Evolutionary conservation across 2,113 vertebrate genomes (phyloP), one percentile per base, ranked within the genome.

Genomic region (Synodontis membranacea): DNA sequence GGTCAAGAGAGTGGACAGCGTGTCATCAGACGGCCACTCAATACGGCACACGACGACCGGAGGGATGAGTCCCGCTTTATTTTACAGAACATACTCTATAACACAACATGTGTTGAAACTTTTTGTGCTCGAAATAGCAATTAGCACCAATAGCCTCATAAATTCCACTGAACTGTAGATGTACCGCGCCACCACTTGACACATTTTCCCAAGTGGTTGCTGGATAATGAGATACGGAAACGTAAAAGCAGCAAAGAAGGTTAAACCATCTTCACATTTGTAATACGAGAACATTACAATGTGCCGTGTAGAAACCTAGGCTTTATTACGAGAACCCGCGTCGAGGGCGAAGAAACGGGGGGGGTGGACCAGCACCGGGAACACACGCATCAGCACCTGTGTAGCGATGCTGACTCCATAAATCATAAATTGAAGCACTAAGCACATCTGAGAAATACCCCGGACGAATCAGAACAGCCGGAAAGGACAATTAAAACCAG

Each of bases 341-440:
- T n/a, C 1, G 14, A 31, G 4, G 76, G 14, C 4, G 50, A 52
- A 31, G 28, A 48, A 44, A 0, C 4, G 54, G 7, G 15, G 14
- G 64, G 23, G 60, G 60, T 11, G 10, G 31, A 66, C 68, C 54
- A 66, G 62, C 72, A 70, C 56, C 14, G 62, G 46, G 70, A 79
- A 79, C 84, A 44, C 72, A 48, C 3, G 85, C 48, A 72, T 86
- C 85, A 86, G 78, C 85, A 86, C 39, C 85, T 82, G 64, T n/a
- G 39, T n/a, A 72, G 50, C 66, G 5, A 54, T 48, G 79, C 85
- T 86, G 85, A 86, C 64, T 81, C 48, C 1, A 44, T 68, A 58
- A 31, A 86, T 46, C 76, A n/a, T 46, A 48, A 68, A 68, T 42
- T 14, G n/a, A 48, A 28, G 34, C 70, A 74, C 15, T 7, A 60